These are phyloP conservation scores for Callorhinus ursinus DNA, from an alignment of 2,113 vertebrate species.

Conservation along the genomic window DNA sequence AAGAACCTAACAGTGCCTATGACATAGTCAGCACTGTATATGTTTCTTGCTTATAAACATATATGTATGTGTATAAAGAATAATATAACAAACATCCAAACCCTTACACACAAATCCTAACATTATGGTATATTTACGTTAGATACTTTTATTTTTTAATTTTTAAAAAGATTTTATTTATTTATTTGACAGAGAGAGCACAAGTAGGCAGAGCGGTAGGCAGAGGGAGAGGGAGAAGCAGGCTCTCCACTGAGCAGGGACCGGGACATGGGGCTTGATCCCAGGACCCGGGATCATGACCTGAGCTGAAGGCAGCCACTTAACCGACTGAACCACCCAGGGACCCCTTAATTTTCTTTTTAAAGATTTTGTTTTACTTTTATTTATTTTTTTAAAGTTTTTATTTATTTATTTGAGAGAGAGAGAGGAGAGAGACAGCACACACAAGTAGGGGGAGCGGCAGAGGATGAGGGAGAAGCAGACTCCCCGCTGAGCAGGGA, in stretches of 20 bases:
- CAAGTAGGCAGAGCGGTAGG: too few relatives aligned
- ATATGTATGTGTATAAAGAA: not conserved
- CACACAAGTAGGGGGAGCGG: not conserved
- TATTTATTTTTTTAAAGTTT: not conserved
- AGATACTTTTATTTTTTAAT: not conserved
- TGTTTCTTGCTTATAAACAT: conserved; percentile 8
- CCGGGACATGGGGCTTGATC: too few relatives aligned
- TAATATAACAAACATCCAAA: not conserved
- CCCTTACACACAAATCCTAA: not conserved
- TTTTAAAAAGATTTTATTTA: not conserved
- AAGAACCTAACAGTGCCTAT: not conserved
- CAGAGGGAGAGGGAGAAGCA: too few relatives aligned
- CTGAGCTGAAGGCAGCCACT: too few relatives aligned
- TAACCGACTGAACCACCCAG: too few relatives aligned
- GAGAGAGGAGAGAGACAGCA: not conserved
- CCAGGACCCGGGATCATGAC: too few relatives aligned
- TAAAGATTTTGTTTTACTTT: too few relatives aligned
- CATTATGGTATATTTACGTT: not conserved
- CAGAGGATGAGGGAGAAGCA: too few relatives aligned
- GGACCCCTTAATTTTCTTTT: too few relatives aligned
- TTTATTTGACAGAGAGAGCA: too few relatives aligned
- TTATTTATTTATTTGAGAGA: not conserved
- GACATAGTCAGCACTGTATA: not conserved
- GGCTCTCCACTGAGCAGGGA: too few relatives aligned
- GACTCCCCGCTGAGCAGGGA: not conserved